Percentiles rank a stretch among this genome's conserved stretches.
Evolutionary conservation across 1,140 invertebrate genomes (phyloP).

Genomic region (Dendrolimus punctatus): DNA sequence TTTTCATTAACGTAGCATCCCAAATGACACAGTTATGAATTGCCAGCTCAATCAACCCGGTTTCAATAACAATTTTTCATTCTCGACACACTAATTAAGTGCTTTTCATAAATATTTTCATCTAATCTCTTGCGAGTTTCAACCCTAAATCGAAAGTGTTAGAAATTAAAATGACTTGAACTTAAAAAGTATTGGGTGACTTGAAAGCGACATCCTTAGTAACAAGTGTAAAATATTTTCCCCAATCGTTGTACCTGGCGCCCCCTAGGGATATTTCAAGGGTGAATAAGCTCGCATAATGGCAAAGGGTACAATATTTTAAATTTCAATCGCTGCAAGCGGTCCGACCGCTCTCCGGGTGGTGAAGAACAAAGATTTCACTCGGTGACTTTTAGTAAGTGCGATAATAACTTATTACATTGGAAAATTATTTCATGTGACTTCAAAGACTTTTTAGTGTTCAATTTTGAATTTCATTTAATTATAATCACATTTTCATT

Average conservation of each 20-base stretch:
- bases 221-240: constrained; percentile 72
- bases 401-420: constrained; percentile 52
- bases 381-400: constrained; percentile 60
- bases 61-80: constrained; percentile 72
- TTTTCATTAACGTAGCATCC: constrained; percentile 65
- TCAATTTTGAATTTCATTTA: background rate
- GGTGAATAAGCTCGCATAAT: constrained; percentile 73
- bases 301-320: constrained; percentile 73
- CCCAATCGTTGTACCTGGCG: constrained; percentile 68
- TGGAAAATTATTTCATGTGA: constrained; percentile 17
- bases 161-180: constrained; percentile 26
- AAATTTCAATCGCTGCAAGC: constrained; percentile 72
- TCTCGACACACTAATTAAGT: constrained; percentile 71
- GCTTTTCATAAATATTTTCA: constrained; percentile 64
- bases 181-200: constrained; percentile 32
- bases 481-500: background rate
- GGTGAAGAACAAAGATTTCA: constrained; percentile 60
- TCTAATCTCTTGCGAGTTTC: constrained; percentile 23
- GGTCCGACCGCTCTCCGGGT: constrained; percentile 47
- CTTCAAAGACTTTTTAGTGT: background rate
- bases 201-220: constrained; percentile 66
- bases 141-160: constrained; percentile 24
- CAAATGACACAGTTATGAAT: constrained; percentile 69
- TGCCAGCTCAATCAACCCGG: constrained; percentile 65
- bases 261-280: constrained; percentile 73